Evolutionary conservation across 2,113 vertebrate species (phyloP).

Genomic region (Hydrolagus affinis): DNA sequence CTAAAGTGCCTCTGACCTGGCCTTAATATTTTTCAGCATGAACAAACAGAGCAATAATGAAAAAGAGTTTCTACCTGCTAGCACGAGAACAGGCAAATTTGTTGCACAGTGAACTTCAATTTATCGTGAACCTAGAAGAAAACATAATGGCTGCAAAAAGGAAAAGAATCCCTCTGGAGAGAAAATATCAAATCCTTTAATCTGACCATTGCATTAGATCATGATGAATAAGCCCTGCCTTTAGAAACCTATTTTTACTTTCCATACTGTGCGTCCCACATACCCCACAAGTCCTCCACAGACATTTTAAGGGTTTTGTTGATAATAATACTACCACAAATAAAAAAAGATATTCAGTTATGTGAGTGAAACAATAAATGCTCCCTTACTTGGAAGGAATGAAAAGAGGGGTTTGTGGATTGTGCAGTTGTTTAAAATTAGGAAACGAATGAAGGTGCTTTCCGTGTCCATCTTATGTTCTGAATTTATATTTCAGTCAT

Average conservation of each 20-base stretch:
- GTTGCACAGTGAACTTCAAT: slow-evolving; percentile 59
- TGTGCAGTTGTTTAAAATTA: background rate
- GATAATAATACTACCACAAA: slow-evolving; percentile 19
- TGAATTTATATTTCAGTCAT: background rate
- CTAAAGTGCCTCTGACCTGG: slow-evolving; percentile 67
- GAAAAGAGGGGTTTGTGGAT: background rate
- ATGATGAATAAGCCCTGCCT: slow-evolving; percentile 51
- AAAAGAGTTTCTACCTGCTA: slow-evolving; percentile 54
- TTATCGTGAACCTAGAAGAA: slow-evolving; percentile 55
- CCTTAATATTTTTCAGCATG: slow-evolving; percentile 62
- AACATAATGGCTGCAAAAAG: slow-evolving; percentile 37
- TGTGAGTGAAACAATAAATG: background rate
- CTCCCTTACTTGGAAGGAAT: too few species aligned
- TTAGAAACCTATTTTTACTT: background rate
- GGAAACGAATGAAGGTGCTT: background rate
- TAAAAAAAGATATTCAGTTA: slow-evolving; percentile 6
- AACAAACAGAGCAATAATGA: slow-evolving; percentile 63
- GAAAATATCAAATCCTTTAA: slow-evolving; percentile 56
- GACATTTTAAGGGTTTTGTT: background rate
- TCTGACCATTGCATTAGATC: slow-evolving; percentile 52
- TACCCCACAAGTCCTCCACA: background rate
- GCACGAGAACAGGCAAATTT: slow-evolving; percentile 54
- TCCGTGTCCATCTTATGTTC: background rate
- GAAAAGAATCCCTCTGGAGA: slow-evolving; percentile 52
- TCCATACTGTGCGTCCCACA: background rate